Base-by-base conservation (phyloP, 64 coral and sea anemone genomes). In the Dendronephthya gigantea region DNA sequence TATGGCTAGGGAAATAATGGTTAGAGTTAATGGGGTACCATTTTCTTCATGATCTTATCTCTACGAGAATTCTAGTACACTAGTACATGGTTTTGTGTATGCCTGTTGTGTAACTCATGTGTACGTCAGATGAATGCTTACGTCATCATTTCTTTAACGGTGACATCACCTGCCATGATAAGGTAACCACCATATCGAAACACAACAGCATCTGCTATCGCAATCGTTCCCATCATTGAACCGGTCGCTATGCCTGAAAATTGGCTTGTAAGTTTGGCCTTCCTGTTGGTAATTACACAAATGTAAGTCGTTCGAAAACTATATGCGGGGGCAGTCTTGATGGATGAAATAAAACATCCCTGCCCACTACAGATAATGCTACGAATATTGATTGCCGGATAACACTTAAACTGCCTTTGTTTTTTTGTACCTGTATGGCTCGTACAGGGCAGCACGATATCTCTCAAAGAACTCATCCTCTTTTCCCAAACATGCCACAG, bases 391-490 rank as follows among this genome's bases (percentile, higher is more conserved):
- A n/a, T n/a, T n/a, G n/a, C n/a, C n/a, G n/a, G n/a, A n/a, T n/a
- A n/a, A n/a, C n/a, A n/a, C n/a, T n/a, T n/a, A n/a, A n/a, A n/a
- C n/a, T n/a, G n/a, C n/a, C n/a, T n/a, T n/a, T n/a, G n/a, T n/a
- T 58, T 58, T 58, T 29, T 33, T 4, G 17, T 75, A 75, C 69
- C 25, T 75, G 69, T 34, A 75, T 34, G 69, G 35, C 12, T 33
- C 1, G 69, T 37, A 31, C 2, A 75, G 69, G 30, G 69, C 69
- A 34, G 69, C 28, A 7, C 69, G 69, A 75, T 75, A 75, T 75
- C 69, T 75, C 69, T 75, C 69, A 29, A 75, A 75, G 34, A 75
- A 75, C 15, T 32, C 35, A 34, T 75, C 69, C 25, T 75, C 69
- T 75, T 38, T 75, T 17, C 69, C 69, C 69, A 75, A 16, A 75